Evolutionary conservation across 2,888 invertebrate genomes (phyloP).

Genomic region (Embidobia sp.): DNA sequence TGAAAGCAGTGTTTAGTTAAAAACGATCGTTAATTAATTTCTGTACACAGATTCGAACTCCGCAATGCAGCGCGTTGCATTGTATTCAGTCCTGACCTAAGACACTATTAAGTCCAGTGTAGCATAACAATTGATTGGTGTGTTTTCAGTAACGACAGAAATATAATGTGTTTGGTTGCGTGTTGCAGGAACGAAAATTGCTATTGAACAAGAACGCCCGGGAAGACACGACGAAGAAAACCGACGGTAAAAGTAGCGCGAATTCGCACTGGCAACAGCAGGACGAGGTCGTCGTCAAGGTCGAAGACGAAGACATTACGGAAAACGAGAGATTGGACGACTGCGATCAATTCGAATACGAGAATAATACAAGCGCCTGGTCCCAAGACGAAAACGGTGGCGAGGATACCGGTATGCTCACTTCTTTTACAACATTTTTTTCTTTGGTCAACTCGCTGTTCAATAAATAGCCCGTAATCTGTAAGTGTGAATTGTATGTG

Average conservation of each 20-base stretch:
- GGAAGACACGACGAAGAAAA: slow-evolving; percentile 60
- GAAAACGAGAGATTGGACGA: slow-evolving; percentile 69
- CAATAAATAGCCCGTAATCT: too few species aligned
- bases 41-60: too few species aligned
- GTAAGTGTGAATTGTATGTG: too few species aligned
- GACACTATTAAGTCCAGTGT: too few species aligned
- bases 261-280: slow-evolving; percentile 68
- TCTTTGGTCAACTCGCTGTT: too few species aligned
- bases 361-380: slow-evolving; percentile 62
- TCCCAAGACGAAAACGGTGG: slow-evolving; percentile 66
- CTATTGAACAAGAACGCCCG: slow-evolving; percentile 56
- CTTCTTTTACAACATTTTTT: not conserved
- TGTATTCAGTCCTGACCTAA: too few species aligned
- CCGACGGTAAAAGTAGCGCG: slow-evolving; percentile 65
- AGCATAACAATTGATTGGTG: not conserved
- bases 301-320: slow-evolving; percentile 70
- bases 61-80: too few species aligned
- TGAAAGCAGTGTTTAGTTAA: too few species aligned
- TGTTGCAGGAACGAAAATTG: slow-evolving; percentile 65
- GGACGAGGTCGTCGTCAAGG: slow-evolving; percentile 68
- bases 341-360: slow-evolving; percentile 68
- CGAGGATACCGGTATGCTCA: slow-evolving; percentile 66
- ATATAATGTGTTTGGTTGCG: slow-evolving; percentile 22
- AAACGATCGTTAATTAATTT: too few species aligned
- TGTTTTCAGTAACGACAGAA: too few species aligned